Conservation (phyloP, 2,888 invertebrate species). For the Octodonta nipae region DNA sequence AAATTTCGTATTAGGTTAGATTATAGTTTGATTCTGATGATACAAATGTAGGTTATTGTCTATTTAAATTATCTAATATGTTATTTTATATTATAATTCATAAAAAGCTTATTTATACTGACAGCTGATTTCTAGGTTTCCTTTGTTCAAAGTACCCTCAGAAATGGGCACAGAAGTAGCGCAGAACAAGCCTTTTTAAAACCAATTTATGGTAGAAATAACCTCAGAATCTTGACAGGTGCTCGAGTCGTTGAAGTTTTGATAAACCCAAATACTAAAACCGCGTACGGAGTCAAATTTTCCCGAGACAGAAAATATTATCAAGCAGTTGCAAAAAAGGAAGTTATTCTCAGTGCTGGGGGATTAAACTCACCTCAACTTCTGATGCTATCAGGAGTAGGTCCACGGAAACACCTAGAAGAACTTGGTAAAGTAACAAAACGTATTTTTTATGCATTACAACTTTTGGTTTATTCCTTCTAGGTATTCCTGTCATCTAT, state of each 20-base stretch:
- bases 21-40: too few species aligned
- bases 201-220: slow-evolving; percentile 44
- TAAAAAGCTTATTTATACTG: too few species aligned
- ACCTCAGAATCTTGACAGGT: slow-evolving; percentile 51
- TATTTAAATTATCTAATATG: too few species aligned
- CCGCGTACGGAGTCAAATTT: slow-evolving; percentile 56
- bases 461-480: too few species aligned
- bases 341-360: slow-evolving; percentile 78
- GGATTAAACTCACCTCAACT: slow-evolving; percentile 81
- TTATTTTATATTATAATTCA: too few species aligned
- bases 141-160: slow-evolving; percentile 48
- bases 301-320: slow-evolving; percentile 36
- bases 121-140: too few species aligned
- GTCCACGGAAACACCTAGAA: slow-evolving; percentile 47
- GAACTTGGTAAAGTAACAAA: slow-evolving; percentile 29
- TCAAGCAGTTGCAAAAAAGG: slow-evolving; percentile 50
- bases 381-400: slow-evolving; percentile 64
- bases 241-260: slow-evolving; percentile 52
- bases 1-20: too few species aligned
- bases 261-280: slow-evolving; percentile 46
- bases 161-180: slow-evolving; percentile 49
- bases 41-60: too few species aligned
- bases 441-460: too few species aligned
- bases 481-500: slow-evolving; percentile 43
- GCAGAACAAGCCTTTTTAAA: slow-evolving; percentile 52